phyloP scores from a whole-genome alignment of 1,140 invertebrate species.

The Muscidifurax raptorellus region DNA sequence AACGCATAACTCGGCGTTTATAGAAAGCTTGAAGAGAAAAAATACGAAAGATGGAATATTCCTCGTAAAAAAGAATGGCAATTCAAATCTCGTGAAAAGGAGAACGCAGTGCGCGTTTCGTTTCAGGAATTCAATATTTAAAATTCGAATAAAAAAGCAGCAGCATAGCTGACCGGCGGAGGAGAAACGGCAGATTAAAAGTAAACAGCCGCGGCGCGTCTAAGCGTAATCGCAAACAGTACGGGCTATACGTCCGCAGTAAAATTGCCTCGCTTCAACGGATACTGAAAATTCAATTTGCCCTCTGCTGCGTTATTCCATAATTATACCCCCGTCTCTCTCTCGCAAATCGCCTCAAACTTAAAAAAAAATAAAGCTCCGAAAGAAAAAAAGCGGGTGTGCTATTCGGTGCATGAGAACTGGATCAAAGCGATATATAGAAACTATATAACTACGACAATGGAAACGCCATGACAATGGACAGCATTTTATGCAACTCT shows the following conservation, averaged over 20 bases:
- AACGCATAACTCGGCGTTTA: too few relatives aligned
- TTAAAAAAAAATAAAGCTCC: slow-evolving; percentile 3
- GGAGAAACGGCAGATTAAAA: neutral
- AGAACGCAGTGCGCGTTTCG: neutral
- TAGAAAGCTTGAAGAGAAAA: neutral
- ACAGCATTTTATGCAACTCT: slow-evolving; percentile 12
- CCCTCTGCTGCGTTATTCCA: neutral
- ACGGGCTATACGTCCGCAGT: neutral
- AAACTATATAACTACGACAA: slow-evolving; percentile 9
- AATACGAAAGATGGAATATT: neutral
- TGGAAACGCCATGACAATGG: slow-evolving; percentile 15
- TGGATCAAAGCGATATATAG: slow-evolving; percentile 28
- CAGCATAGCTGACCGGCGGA: neutral
- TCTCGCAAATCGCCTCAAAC: neutral
- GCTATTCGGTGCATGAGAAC: slow-evolving; percentile 9
- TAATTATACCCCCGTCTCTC: neutral
- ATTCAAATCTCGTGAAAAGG: neutral
- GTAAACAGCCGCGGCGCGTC: neutral
- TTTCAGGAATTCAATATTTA: neutral
- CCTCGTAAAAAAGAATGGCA: neutral
- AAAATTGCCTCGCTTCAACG: neutral
- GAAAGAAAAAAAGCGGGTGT: neutral
- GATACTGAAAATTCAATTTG: neutral
- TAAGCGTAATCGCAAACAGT: neutral
- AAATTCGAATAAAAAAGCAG: neutral